These are phyloP conservation scores for Eupsilia transversa DNA, from an alignment of 2,888 invertebrate species.

Conservation along the genomic window DNA sequence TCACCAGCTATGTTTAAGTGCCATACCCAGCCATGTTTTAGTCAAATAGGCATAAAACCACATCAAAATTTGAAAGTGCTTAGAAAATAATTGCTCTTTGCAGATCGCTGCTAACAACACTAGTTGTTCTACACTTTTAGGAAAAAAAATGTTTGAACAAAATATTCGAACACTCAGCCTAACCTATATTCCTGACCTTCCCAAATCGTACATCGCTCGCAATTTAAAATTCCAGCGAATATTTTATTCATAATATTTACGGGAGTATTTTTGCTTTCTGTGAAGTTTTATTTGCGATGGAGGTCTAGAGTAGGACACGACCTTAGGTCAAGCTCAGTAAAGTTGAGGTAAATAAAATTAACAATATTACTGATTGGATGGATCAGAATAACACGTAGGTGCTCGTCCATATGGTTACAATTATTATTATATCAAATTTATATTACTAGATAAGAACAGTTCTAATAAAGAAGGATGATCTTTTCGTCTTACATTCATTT, in stretches of 20 bases:
- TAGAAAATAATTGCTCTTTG: constrained; percentile 7
- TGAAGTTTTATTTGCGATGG: constrained; percentile 42
- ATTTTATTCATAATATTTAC: constrained; percentile 44
- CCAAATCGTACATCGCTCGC: constrained; percentile 23
- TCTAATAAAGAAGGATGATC: background rate
- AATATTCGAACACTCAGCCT: constrained; percentile 25
- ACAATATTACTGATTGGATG: background rate
- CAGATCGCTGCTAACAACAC: background rate
- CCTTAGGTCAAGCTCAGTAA: constrained; percentile 16
- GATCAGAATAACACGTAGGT: background rate
- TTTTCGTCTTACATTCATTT: background rate
- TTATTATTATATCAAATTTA: too few species aligned
- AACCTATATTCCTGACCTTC: constrained; percentile 31
- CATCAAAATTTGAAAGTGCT: background rate
- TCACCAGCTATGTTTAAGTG: background rate
- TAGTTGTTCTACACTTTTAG: background rate
- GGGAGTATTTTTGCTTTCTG: constrained; percentile 14
- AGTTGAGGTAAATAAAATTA: background rate
- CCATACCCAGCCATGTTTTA: background rate
- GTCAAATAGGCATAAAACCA: background rate
- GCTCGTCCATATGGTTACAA: too few species aligned
- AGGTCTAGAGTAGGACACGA: constrained; percentile 34
- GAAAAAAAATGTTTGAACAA: constrained; percentile 10
- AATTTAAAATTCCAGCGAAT: constrained; percentile 39
- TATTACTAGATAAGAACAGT: too few species aligned